Evolutionary conservation across 2,888 invertebrate species (phyloP).

Genomic region (Athetis lepigone): DNA sequence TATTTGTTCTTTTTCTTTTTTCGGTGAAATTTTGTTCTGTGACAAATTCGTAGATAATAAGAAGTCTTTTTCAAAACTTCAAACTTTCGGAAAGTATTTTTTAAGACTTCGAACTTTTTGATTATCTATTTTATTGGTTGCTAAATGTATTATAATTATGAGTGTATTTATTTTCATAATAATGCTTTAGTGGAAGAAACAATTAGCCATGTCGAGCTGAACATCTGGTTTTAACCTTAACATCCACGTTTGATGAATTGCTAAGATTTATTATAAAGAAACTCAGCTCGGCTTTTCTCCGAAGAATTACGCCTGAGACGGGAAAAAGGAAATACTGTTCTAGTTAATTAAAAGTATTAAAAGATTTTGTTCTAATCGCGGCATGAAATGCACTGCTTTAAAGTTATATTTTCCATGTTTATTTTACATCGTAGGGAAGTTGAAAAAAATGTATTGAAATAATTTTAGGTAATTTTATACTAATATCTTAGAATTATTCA

Average conservation of each 20-base stretch:
- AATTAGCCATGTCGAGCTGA: conserved; percentile 6
- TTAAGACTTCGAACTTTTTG: conserved; percentile 21
- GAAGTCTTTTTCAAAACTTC: too few species aligned
- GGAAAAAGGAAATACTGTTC: conserved; percentile 1
- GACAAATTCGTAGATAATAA: conserved; percentile 41
- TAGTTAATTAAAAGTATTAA: not conserved
- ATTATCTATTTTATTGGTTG: not conserved
- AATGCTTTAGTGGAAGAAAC: not conserved
- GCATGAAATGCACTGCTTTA: not conserved
- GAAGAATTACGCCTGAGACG: not conserved
- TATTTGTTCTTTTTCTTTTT: conserved; percentile 49
- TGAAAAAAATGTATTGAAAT: not conserved
- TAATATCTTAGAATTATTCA: not conserved
- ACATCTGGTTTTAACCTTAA: not conserved
- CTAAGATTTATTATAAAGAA: not conserved
- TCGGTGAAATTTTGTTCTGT: conserved; percentile 38
- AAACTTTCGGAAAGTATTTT: too few species aligned
- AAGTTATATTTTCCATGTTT: not conserved
- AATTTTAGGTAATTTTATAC: not conserved
- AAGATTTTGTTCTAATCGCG: not conserved
- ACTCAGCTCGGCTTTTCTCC: not conserved
- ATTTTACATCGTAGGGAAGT: not conserved
- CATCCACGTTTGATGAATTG: conserved; percentile 1
- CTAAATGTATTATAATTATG: not conserved
- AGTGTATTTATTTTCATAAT: not conserved